A percentile compares a stretch with the other conserved stretches of the same genome.
These are phyloP conservation scores for Mamestra brassicae DNA, from an alignment of 2,888 invertebrate genomes.

Conservation along the genomic window DNA sequence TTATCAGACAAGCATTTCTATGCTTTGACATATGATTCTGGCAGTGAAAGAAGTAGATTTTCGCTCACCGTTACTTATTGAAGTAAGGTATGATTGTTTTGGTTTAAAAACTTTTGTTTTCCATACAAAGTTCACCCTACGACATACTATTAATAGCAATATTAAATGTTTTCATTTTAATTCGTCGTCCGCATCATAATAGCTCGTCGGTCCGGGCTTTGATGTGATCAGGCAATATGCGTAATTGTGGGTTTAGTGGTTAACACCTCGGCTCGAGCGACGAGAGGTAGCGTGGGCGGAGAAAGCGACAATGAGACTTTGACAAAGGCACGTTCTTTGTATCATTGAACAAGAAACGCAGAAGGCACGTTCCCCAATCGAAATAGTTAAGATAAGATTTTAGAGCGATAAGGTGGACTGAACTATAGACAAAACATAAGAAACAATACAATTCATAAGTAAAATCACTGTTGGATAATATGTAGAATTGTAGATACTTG, in stretches of 20 bases:
- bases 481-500: no score
- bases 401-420: no score
- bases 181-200: constrained; percentile 84
- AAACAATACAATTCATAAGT: no score
- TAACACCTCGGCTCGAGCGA: constrained; percentile 75
- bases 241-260: constrained; percentile 89
- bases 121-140: constrained; percentile 26
- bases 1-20: neutral
- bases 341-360: neutral
- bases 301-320: constrained; percentile 65
- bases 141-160: constrained; percentile 74
- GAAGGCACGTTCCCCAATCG: constrained; percentile 24
- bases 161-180: constrained; percentile 83
- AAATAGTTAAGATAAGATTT: neutral
- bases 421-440: no score
- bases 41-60: neutral
- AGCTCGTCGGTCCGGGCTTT: constrained; percentile 79
- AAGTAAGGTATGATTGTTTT: no score
- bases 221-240: constrained; percentile 88
- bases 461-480: neutral
- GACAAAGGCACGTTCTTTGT: constrained; percentile 60
- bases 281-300: constrained; percentile 69
- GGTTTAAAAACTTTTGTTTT: neutral
- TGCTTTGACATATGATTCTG: neutral
- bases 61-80: neutral